Evolutionary conservation across 2,113 vertebrate species (phyloP), one percentile per base, ranked within the genome.

Genomic region (Labrus mixtus): DNA sequence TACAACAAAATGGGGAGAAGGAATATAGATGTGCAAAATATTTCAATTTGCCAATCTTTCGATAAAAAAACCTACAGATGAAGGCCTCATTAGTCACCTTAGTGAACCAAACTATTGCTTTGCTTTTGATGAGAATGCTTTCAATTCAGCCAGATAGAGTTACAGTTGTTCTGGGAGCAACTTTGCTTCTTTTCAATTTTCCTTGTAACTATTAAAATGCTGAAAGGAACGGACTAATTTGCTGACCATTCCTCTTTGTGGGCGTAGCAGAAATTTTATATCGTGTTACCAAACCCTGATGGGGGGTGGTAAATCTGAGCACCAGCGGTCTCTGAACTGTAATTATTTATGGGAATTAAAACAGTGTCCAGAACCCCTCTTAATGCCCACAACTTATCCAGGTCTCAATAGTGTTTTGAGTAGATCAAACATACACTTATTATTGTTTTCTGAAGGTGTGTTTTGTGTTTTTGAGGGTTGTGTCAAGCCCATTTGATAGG

Each of bases 221-320:
- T 19, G 19, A 66, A 65, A 87, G 54, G 68, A 87, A 79, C 70
- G 43, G 48, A 41, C 62, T 79, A 93, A 93, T 93, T 80, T 93
- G 89, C 87, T 91, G 91, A 89, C 68, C 64, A 71, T 77, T 78
- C 73, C 51, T 84, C 75, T 73, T 36, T 80, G 62, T 75, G 74
- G 76, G 68, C 41, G 76, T 82, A 83, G 81, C 85, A 78, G 50
- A 76, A 78, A 87, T 93, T 92, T 93, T 88, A 93, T 91, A 89
- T 89, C 87, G 87, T 75, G 83, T 89, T 76, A 88, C 84, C 82
- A 90, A 90, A 83, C 79, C 87, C 83, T 89, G 58, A 69, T 29
- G 43, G 75, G 60, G 81, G 78, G 68, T 15, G 78, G 65, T 81
- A 81, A 93, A 90, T 84, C 73, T 73, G 81, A 87, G 64, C 0